These are phyloP conservation scores for Caenorhabditis sulstoni DNA, from an alignment of 2,888 invertebrate species.

Conservation along the genomic window DNA sequence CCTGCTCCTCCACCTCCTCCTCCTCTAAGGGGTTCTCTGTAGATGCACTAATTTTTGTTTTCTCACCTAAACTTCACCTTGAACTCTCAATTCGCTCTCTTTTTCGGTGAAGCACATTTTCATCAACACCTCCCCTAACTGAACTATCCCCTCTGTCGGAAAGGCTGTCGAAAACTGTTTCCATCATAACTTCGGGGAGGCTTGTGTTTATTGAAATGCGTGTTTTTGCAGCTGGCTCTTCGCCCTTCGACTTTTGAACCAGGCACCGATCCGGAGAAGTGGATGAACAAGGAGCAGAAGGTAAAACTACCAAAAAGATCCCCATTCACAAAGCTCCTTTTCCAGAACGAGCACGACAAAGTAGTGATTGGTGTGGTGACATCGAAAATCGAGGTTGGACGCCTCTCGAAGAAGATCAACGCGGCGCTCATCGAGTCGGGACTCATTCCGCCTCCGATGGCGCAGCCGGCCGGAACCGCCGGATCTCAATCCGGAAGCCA, in stretches of 20 bases:
- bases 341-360: conserved; percentile 56
- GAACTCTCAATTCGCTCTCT: no score
- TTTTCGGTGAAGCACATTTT: not conserved
- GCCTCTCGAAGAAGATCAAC: conserved; percentile 60
- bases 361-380: conserved; percentile 54
- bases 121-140: no score
- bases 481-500: not conserved
- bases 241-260: conserved; percentile 41
- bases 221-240: conserved; percentile 17
- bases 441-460: conserved; percentile 18
- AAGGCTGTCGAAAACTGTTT: no score
- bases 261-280: conserved; percentile 32
- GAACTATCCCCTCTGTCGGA: no score
- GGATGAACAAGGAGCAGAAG: conserved; percentile 55
- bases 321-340: not conserved
- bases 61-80: no score
- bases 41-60: no score
- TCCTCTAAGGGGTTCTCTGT: not conserved
- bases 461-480: not conserved
- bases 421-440: conserved; percentile 47
- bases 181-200: not conserved
- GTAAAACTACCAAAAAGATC: conserved; percentile 1
- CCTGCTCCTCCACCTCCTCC: not conserved
- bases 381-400: conserved; percentile 54
- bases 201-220: not conserved